Percentiles rank a stretch among this genome's conserved stretches.
phyloP scores from a whole-genome alignment of 2,797 vertebrate genomes.

The Chelmon rostratus region DNA sequence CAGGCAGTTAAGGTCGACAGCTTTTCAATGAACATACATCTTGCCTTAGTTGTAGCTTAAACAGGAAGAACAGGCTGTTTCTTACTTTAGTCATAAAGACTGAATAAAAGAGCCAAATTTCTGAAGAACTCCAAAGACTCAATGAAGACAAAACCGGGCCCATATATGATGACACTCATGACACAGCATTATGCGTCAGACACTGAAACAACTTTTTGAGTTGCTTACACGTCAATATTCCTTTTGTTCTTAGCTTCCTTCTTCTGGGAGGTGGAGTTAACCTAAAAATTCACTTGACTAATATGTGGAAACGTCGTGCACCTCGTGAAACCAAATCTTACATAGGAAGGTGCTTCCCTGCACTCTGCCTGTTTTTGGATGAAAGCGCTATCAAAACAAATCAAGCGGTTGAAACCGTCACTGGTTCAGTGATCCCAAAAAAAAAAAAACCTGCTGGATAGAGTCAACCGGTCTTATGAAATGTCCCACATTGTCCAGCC shows the following conservation, averaged over 20 bases:
- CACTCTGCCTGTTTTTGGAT: not conserved
- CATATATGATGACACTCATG: not conserved
- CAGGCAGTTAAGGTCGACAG: not conserved
- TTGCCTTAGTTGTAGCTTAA: not conserved
- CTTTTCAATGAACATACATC: not conserved
- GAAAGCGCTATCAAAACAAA: not conserved
- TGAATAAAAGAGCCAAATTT: not conserved
- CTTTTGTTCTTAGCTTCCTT: not conserved
- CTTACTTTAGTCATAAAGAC: not conserved
- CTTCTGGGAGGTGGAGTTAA: not conserved
- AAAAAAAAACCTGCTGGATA: not conserved
- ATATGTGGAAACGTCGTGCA: not conserved
- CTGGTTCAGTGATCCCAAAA: not conserved
- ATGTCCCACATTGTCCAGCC: not conserved
- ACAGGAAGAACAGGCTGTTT: not conserved
- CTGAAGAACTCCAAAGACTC: not conserved
- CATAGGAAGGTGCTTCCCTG: not conserved
- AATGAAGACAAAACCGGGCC: too few species aligned
- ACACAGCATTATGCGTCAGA: not conserved
- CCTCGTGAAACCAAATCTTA: slow-evolving; percentile 5
- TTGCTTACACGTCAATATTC: not conserved
- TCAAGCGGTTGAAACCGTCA: not conserved
- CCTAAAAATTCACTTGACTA: slow-evolving; percentile 1
- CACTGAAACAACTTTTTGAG: not conserved
- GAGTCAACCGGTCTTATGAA: not conserved